Evolutionary conservation across 23 tunicate genomes (phyloP).

Genomic region (Phallusia fumigata): DNA sequence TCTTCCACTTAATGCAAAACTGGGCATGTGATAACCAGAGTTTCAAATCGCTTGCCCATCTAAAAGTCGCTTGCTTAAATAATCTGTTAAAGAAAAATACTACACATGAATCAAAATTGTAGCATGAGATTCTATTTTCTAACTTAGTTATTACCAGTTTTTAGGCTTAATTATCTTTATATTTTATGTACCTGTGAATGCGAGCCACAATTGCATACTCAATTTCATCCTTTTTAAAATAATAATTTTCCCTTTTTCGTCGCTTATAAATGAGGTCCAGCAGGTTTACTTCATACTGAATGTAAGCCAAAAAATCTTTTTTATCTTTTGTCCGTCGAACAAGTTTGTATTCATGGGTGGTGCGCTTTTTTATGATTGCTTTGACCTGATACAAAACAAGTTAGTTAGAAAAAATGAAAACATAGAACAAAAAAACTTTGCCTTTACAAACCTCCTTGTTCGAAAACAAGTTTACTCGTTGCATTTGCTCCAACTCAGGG

Average conservation of each 20-base stretch:
- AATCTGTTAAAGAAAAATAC: conserved; percentile 30
- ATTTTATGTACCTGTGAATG: conserved; percentile 87
- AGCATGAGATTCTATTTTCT: too few relatives aligned
- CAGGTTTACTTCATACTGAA: conserved; percentile 66
- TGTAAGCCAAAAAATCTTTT: conserved; percentile 70
- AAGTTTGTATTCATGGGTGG: conserved; percentile 75
- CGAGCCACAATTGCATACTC: conserved; percentile 69
- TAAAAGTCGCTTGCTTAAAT: conserved; percentile 56
- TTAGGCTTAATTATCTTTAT: too few relatives aligned
- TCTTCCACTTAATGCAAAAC: conserved; percentile 83
- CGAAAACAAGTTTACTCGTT: conserved; percentile 58
- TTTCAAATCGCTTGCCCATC: conserved; percentile 81
- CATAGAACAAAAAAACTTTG: neutral
- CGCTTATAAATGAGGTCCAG: conserved; percentile 59
- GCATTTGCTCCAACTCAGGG: conserved; percentile 87
- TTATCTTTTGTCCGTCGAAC: conserved; percentile 60
- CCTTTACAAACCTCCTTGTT: conserved; percentile 44
- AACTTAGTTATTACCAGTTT: too few relatives aligned
- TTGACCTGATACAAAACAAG: conserved; percentile 31
- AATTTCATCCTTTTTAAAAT: conserved; percentile 77
- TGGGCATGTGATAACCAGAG: conserved; percentile 76
- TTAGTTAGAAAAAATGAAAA: neutral
- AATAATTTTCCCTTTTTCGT: conserved; percentile 58
- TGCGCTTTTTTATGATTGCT: conserved; percentile 70
- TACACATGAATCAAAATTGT: too few relatives aligned